phyloP scores from a whole-genome alignment of 2,888 invertebrate species.

The Hypomecis atomaria region DNA sequence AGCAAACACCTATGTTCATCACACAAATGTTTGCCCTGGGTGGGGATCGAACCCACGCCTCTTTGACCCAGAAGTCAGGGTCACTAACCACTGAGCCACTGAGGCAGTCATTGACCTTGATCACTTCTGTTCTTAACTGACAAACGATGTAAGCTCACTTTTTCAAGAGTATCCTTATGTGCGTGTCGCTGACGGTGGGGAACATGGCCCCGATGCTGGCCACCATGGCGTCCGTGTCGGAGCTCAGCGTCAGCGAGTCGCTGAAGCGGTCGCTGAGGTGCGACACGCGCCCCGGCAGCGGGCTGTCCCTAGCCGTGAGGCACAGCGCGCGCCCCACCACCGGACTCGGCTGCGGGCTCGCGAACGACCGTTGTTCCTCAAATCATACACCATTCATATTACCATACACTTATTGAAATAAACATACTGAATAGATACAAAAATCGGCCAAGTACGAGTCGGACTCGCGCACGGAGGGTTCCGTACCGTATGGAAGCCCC shows the following conservation, averaged over 20 bases:
- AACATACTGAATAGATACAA: no score
- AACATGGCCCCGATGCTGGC: slow-evolving; percentile 94
- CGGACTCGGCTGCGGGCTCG: slow-evolving; percentile 76
- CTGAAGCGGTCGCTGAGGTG: slow-evolving; percentile 81
- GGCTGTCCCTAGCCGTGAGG: slow-evolving; percentile 79
- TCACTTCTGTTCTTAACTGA: not conserved
- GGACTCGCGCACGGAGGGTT: no score
- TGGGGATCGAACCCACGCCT: no score
- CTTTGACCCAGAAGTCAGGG: no score
- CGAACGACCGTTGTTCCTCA: slow-evolving; percentile 69
- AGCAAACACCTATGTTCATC: no score
- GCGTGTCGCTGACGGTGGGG: slow-evolving; percentile 95
- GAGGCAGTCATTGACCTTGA: no score
- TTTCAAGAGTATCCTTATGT: slow-evolving; percentile 93
- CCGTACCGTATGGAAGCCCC: no score
- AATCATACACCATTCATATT: not conserved
- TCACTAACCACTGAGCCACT: no score
- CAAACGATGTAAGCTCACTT: slow-evolving; percentile 87
- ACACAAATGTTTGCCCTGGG: no score
- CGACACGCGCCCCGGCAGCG: slow-evolving; percentile 77
- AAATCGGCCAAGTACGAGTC: no score
- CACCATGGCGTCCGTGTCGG: slow-evolving; percentile 90
- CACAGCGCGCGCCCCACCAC: slow-evolving; percentile 76
- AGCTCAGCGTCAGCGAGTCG: slow-evolving; percentile 86
- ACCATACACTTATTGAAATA: no score